Base-by-base conservation (phyloP, 2,797 vertebrate genomes). In the Buphagus erythrorhynchus region DNA sequence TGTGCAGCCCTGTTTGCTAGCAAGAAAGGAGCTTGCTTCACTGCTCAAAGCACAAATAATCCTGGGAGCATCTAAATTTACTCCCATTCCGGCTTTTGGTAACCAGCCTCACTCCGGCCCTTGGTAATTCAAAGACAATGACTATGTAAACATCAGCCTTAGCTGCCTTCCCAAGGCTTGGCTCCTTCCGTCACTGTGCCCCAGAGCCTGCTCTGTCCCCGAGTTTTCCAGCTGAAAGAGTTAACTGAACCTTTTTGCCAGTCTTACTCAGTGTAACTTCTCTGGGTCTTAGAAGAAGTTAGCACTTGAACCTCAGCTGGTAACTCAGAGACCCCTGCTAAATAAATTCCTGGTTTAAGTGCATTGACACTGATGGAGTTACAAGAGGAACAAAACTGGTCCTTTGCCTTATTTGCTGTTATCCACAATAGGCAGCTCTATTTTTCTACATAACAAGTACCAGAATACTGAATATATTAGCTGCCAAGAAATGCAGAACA, bases 401-500 rank as follows among this genome's bases (percentile, higher is more conserved):
- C 40, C 76, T 86, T 88, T 54, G 93, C 82, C 73, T 90, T 90
- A 94, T 90, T 78, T 91, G 36, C 87, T 76, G 1, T 86, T 90
- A 88, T 81, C 82, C 92, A 61, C 79, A 94, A 95, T 38, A 93
- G 76, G 73, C 94, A 91, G 67, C 33, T 91, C 85, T 80, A 81
- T 96, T 96, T 94, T 96, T 94, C 91, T 90, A 54, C 82, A 81
- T 95, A 97, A 96, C 89, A 88, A 95, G 66, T 91, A 95, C 87
- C 95, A 96, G 95, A 96, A 93, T 95, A 76, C 73, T 69, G 87
- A 88, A 84, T 16, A 10, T 24, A 88, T 9, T 52, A 58, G 43
- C 59, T 95, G 95, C 96, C 96, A 97, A 97, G 85, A 95, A 97
- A 96, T 33, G 66, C 69, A 95, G 85, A 93, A 95, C 72, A 96